Conservation (phyloP, 1,140 invertebrate species). For the Drosophila pandora region DNA sequence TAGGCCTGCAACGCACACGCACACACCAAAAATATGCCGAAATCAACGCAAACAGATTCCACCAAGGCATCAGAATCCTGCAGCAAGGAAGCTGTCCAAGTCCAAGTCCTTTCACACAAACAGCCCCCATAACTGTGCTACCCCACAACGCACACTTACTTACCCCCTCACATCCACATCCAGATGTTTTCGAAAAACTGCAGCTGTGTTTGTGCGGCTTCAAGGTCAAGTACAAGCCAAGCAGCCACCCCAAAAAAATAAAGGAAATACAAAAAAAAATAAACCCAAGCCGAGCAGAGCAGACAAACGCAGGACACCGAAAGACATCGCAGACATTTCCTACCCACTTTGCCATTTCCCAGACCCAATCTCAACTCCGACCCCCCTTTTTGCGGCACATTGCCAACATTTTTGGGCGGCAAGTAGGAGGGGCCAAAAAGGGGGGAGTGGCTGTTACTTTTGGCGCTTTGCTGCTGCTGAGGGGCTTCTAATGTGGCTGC, state of each 20-base stretch:
- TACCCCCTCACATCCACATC: background rate
- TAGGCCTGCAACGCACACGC: constrained; percentile 66
- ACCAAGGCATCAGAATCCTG: constrained; percentile 69
- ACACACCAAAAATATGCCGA: constrained; percentile 76
- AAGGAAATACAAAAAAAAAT: constrained; percentile 8
- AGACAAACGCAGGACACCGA: constrained; percentile 58
- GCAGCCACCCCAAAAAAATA: constrained; percentile 45
- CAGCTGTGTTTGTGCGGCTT: constrained; percentile 52
- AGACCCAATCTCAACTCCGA: background rate
- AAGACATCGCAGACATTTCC: constrained; percentile 60
- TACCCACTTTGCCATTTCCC: background rate
- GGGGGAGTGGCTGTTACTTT: constrained; percentile 45
- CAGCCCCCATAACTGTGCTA: constrained; percentile 35
- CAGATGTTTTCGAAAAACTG: constrained; percentile 2
- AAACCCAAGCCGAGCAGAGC: constrained; percentile 26
- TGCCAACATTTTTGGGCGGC: constrained; percentile 62
- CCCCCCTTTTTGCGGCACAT: constrained; percentile 43
- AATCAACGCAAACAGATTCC: constrained; percentile 82
- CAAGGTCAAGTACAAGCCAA: constrained; percentile 79
- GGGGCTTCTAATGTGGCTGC: constrained; percentile 65
- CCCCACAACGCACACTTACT: background rate
- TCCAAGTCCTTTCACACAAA: constrained; percentile 9
- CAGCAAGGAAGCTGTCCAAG: constrained; percentile 53
- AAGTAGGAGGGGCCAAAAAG: background rate
- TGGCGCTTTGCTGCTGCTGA: constrained; percentile 40